Evolutionary conservation across 2,797 vertebrate genomes (phyloP).

Genomic region (Garrulus glandarius): DNA sequence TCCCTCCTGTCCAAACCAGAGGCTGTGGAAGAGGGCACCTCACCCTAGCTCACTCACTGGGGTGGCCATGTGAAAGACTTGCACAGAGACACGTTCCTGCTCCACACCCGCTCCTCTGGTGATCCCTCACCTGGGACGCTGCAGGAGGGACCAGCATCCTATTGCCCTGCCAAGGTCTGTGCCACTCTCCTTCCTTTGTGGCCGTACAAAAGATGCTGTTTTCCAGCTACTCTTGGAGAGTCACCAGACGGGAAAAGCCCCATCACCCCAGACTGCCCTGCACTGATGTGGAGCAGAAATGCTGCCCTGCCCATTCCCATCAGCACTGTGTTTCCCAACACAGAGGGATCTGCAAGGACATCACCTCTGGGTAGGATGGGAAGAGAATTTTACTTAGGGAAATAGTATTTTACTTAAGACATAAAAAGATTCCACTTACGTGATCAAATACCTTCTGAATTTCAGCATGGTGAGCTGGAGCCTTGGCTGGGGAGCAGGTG

Average conservation of each 20-base stretch:
- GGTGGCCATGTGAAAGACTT: neutral
- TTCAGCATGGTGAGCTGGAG: conserved; percentile 56
- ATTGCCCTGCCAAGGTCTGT: neutral
- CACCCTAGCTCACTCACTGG: rapidly evolving
- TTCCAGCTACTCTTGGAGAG: neutral
- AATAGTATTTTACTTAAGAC: neutral
- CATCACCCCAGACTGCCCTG: neutral
- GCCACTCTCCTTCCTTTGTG: neutral
- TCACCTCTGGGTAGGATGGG: neutral
- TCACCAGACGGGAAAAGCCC: neutral
- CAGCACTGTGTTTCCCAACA: neutral
- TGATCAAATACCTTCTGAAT: conserved; percentile 34
- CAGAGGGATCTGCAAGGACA: neutral
- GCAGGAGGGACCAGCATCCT: neutral
- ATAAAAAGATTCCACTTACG: conserved; percentile 18
- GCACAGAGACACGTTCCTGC: rapidly evolving
- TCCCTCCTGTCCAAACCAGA: neutral
- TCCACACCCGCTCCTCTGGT: neutral
- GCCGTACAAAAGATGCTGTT: neutral
- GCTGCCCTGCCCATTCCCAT: neutral
- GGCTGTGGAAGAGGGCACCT: neutral
- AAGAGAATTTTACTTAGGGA: neutral
- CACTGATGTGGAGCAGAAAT: neutral
- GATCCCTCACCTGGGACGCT: rapidly evolving
- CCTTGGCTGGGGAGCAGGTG: neutral